These are phyloP conservation scores for human (Homo sapiens) DNA, from an alignment of 2,113 vertebrate genomes.

Conservation along the genomic window DNA sequence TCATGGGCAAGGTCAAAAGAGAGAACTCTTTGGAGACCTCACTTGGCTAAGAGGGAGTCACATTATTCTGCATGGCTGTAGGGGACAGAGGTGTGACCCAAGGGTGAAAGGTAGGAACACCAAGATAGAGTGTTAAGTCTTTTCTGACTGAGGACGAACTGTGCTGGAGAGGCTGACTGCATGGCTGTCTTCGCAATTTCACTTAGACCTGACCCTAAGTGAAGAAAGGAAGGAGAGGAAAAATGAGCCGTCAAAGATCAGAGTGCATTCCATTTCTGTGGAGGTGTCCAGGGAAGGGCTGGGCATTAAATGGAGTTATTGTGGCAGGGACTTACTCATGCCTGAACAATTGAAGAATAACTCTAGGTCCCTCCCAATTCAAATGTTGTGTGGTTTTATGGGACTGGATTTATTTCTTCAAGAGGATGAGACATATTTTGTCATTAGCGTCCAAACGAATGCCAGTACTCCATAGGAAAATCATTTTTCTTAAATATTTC, in stretches of 20 bases:
- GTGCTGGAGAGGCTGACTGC: no score
- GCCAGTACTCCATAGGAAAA: background rate
- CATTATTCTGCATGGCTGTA: background rate
- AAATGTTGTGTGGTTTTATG: background rate
- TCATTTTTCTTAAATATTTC: background rate
- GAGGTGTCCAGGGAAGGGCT: no score
- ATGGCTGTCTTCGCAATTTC: no score
- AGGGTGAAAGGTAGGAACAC: background rate
- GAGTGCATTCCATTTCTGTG: background rate
- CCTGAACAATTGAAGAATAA: background rate
- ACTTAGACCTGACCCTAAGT: no score
- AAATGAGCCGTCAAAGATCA: background rate
- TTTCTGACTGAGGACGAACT: background rate
- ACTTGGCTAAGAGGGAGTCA: background rate
- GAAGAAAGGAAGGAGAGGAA: background rate
- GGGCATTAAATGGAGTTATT: background rate
- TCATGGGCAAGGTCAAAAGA: background rate
- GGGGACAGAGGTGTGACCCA: background rate
- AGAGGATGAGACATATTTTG: background rate
- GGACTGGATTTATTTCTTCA: conserved; percentile 6
- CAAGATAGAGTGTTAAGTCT: background rate
- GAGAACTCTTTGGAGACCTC: background rate
- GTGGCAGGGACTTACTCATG: background rate
- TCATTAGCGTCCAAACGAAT: conserved; percentile 19
- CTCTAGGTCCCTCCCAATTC: background rate